Conservation (phyloP, 2,113 vertebrate species). For the Progne subis region DNA sequence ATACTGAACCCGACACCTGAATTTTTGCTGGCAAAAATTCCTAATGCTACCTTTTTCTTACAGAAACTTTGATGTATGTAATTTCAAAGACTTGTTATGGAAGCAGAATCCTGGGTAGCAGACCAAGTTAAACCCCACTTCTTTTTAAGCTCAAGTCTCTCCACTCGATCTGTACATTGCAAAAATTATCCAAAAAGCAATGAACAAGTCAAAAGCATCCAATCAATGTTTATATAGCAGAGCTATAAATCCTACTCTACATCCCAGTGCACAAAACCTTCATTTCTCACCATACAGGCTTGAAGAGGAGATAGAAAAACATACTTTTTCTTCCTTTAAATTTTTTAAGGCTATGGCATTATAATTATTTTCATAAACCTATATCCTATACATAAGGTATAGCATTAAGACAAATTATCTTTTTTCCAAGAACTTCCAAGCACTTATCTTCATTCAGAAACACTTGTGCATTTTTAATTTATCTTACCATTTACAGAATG, state of each 20-base stretch:
- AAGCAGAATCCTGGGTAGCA: not conserved
- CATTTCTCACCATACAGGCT: not conserved
- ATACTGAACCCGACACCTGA: not conserved
- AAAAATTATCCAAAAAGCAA: not conserved
- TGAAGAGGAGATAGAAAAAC: not conserved
- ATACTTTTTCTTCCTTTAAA: not conserved
- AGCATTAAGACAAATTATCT: not conserved
- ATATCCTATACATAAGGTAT: not conserved
- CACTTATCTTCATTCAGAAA: not conserved
- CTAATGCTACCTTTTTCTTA: not conserved
- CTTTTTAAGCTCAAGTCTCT: not conserved
- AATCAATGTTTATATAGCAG: not conserved
- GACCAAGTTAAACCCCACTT: not conserved
- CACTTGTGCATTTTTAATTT: not conserved
- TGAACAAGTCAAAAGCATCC: not conserved
- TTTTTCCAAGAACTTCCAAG: not conserved
- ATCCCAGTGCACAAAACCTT: not conserved
- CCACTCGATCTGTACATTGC: not conserved
- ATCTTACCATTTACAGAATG: not conserved
- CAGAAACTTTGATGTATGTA: not conserved
- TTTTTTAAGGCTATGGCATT: not conserved
- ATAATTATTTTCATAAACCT: not conserved
- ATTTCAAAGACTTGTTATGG: not conserved
- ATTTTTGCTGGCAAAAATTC: not conserved
- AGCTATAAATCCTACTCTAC: not conserved